Percentiles rank a stretch among this genome's conserved stretches.
phyloP scores from a whole-genome alignment of 2,888 invertebrate genomes.

The Linnaemya tessellans region DNA sequence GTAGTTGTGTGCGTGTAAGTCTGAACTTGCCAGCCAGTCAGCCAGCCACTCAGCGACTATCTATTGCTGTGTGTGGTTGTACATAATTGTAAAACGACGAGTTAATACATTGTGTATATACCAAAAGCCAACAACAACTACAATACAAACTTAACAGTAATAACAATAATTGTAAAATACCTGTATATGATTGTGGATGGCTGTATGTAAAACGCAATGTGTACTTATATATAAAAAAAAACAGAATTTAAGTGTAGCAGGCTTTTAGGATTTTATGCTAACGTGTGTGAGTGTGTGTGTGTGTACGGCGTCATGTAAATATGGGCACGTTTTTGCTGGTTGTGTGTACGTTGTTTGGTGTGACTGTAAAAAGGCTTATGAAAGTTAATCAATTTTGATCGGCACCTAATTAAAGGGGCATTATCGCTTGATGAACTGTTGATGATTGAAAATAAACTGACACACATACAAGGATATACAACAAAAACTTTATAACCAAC shows the following conservation, averaged over 20 bases:
- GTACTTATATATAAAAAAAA: conserved; percentile 32
- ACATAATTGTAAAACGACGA: conserved; percentile 28
- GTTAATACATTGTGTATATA: conserved; percentile 47
- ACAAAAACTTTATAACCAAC: not conserved
- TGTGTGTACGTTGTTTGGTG: not conserved
- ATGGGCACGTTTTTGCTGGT: conserved; percentile 18
- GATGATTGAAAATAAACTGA: conserved; percentile 64
- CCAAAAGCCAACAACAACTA: conserved; percentile 29
- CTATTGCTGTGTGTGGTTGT: conserved; percentile 1
- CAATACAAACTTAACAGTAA: conserved; percentile 42
- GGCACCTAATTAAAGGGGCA: conserved; percentile 72
- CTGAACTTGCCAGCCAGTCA: not conserved
- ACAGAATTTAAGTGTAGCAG: conserved; percentile 27
- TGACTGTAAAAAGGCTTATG: conserved; percentile 68
- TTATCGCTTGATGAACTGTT: conserved; percentile 71
- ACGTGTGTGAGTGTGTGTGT: not conserved
- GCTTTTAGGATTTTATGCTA: conserved; percentile 20
- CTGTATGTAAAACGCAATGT: not conserved
- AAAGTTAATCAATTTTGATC: conserved; percentile 72
- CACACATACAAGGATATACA: not conserved
- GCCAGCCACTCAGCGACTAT: not conserved
- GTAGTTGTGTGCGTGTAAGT: not conserved
- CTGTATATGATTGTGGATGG: not conserved
- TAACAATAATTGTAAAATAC: conserved; percentile 64
- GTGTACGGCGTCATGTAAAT: not conserved